phyloP scores from a whole-genome alignment of 2,888 invertebrate genomes.

The Himalopsyche kuldschensis region DNA sequence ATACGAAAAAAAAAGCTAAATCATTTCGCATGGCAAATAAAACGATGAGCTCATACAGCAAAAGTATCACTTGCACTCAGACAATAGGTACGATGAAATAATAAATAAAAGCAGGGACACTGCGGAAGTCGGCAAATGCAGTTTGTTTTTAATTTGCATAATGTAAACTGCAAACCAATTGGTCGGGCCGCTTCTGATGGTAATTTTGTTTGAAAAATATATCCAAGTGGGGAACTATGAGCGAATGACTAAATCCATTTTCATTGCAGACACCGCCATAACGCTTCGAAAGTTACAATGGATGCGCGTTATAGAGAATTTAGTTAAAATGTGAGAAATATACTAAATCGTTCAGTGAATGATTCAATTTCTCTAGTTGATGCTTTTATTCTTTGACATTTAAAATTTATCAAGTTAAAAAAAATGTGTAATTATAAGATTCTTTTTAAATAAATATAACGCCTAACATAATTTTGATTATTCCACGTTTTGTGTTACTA shows the following conservation, averaged over 20 bases:
- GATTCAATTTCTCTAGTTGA: too few species aligned
- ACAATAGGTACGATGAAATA: neutral
- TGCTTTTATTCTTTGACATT: too few species aligned
- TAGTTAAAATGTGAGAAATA: too few species aligned
- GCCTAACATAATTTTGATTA: too few species aligned
- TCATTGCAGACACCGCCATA: neutral
- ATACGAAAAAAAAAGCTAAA: too few species aligned
- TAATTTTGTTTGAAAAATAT: conserved; percentile 32
- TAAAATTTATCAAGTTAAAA: too few species aligned
- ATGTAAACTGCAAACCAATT: conserved; percentile 17
- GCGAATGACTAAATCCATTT: neutral
- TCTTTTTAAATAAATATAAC: too few species aligned
- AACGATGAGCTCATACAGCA: neutral
- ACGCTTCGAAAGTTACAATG: neutral
- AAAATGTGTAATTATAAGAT: too few species aligned
- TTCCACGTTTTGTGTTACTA: too few species aligned
- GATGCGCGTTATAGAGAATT: neutral
- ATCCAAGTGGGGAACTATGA: conserved; percentile 12
- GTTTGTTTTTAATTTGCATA: conserved; percentile 19
- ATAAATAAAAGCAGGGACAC: neutral
- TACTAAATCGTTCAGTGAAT: too few species aligned
- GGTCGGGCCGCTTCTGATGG: conserved; percentile 22
- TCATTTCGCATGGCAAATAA: too few species aligned
- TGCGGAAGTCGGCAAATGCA: neutral
- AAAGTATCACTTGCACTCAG: neutral